phyloP scores from a whole-genome alignment of 2,888 invertebrate genomes.

The Leptogaster cylindrica region DNA sequence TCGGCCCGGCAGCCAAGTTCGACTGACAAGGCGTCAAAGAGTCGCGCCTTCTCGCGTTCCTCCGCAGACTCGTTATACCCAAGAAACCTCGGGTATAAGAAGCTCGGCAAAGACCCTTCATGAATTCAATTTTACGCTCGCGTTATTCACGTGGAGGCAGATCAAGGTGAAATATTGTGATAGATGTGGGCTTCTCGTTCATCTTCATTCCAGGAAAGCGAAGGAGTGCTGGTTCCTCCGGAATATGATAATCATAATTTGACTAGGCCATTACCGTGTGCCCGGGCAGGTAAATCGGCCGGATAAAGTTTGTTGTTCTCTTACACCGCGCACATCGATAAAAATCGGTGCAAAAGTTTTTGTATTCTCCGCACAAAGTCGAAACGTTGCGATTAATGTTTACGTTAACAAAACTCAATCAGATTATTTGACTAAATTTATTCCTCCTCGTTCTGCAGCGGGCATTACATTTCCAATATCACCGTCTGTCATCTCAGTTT shows the following conservation, averaged over 20 bases:
- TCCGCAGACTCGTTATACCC: conserved; percentile 13
- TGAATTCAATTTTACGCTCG: conserved; percentile 38
- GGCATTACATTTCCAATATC: conserved; percentile 44
- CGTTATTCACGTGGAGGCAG: conserved; percentile 33
- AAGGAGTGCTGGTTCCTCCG: neutral
- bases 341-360: conserved; percentile 31
- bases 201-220: neutral
- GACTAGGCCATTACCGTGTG: neutral
- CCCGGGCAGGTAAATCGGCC: neutral
- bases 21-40: conserved; percentile 39
- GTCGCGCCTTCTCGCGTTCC: conserved; percentile 36
- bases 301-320: neutral
- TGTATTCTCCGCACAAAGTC: conserved; percentile 22
- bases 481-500: conserved; percentile 45
- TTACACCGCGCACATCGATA: conserved; percentile 6
- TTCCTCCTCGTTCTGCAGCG: conserved; percentile 38
- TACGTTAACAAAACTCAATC: conserved; percentile 35
- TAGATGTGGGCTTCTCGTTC: conserved; percentile 9
- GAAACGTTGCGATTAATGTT: conserved; percentile 26
- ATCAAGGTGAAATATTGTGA: conserved; percentile 28
- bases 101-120: neutral
- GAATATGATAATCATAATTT: conserved; percentile 12
- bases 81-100: neutral
- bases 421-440: conserved; percentile 27
- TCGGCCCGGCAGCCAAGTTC: neutral